Evolutionary conservation across 2,113 vertebrate species (phyloP).

Genomic region (Callipepla californica): DNA sequence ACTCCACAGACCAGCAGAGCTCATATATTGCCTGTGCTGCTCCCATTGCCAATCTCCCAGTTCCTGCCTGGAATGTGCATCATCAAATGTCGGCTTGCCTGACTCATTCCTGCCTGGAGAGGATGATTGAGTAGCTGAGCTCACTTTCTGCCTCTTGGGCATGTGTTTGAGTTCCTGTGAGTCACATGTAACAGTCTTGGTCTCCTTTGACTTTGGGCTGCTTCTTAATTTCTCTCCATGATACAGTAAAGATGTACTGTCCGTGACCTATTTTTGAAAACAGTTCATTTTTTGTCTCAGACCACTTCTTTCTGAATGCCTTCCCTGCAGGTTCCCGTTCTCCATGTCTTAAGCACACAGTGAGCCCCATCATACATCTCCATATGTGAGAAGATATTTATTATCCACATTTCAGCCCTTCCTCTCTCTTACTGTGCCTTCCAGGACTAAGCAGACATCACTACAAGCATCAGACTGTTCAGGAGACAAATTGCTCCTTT

Average conservation of each 20-base stretch:
- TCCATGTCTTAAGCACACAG: background rate
- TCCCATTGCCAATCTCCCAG: background rate
- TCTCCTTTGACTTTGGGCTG: background rate
- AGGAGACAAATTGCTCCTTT: background rate
- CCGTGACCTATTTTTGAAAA: background rate
- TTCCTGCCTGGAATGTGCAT: background rate
- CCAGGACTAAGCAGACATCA: background rate
- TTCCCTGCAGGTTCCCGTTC: background rate
- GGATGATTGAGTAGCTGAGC: background rate
- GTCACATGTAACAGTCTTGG: background rate
- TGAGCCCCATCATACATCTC: background rate
- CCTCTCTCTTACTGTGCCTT: background rate
- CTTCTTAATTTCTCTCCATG: background rate
- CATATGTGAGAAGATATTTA: background rate
- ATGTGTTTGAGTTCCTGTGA: constrained; percentile 34
- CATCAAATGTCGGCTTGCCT: background rate
- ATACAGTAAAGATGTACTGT: background rate
- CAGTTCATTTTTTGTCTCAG: background rate
- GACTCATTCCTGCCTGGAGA: constrained; percentile 52
- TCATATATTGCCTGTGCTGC: background rate
- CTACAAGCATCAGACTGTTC: background rate
- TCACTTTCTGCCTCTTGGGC: constrained; percentile 1
- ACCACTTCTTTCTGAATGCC: background rate
- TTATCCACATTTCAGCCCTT: background rate
- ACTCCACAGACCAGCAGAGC: rapidly evolving